Percentiles rank a stretch among this genome's conserved stretches.
These are phyloP conservation scores for Sciurus niger DNA, from an alignment of 2,113 vertebrate species.

Conservation along the genomic window DNA sequence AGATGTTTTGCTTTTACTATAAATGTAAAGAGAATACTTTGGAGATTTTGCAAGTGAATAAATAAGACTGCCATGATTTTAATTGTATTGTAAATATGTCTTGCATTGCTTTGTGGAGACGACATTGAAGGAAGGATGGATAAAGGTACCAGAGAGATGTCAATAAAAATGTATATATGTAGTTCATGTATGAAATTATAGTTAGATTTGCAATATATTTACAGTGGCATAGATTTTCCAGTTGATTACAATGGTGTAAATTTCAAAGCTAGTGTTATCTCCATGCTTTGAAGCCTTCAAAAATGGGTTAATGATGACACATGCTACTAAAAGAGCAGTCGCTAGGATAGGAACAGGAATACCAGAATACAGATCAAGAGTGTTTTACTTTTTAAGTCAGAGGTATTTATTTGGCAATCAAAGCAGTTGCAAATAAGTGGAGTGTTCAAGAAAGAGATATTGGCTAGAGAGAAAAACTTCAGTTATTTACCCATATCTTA, in stretches of 20 bases:
- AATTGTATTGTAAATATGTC: background rate
- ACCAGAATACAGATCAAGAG: background rate
- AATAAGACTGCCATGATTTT: background rate
- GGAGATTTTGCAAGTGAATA: background rate
- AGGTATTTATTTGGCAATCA: background rate
- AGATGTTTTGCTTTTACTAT: background rate
- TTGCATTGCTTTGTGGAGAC: background rate
- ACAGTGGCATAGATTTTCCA: background rate
- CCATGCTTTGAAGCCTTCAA: background rate
- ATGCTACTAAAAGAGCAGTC: background rate
- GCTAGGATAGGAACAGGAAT: background rate
- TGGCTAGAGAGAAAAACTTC: background rate
- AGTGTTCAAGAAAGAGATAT: background rate
- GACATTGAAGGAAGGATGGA: background rate
- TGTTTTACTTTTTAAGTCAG: background rate
- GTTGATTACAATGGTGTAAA: background rate
- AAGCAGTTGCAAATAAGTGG: background rate
- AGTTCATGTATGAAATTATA: background rate
- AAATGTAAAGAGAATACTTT: background rate
- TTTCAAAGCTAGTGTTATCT: background rate
- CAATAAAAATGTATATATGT: background rate
- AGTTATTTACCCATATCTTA: background rate
- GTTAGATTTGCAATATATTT: background rate
- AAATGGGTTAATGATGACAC: background rate
- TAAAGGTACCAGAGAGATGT: fast-evolving